Evolutionary conservation across 2,797 vertebrate species (phyloP), one percentile per base, ranked within the genome.

Genomic region (Chaetodon trifasciatus): DNA sequence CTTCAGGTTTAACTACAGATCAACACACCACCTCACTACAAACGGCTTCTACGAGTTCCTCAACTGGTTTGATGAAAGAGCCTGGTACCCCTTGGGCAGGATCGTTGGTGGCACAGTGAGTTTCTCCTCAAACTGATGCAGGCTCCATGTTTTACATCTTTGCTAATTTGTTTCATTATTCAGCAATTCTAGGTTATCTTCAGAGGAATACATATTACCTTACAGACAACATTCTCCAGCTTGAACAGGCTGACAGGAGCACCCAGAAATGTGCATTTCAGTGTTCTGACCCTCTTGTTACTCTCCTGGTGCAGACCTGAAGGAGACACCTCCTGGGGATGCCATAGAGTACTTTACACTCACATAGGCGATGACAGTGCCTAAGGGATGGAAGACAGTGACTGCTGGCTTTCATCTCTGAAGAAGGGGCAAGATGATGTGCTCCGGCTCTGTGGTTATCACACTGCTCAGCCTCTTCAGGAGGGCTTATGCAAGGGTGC

Each of bases 41-140:
- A 98, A 98, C 87, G 98, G 98, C 84, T 99, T 99, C 96, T 99
- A 98, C 66, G 98, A 99, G 94, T 99, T 99, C 95, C 97, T 99
- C 91, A 99, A 99, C 94, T 99, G 98, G 98, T 99, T 99, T 91
- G 98, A 99, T 82, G 98, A 99, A 93, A 96, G 98, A 94, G 97
- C 98, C 74, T 99, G 98, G 98, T 99, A 99, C 93, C 98, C 98
- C 62, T 89, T 99, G 92, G 98, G 98, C 91, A 96, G 98, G 94
- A 99, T 99, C 88, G 98, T 99, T 56, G 98, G 98, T 81, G 98
- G 98, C 86, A 99, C 98, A 73, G 98, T 99, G 96, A 97, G 98
- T 97, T 92, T 87, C 21, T 78, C 5, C 8, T 42, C 16, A 52
- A 52, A 58, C 47, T 50, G 21, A 76, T 23, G 39, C 57, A 39